These are phyloP conservation scores for Bibio marci DNA, from an alignment of 2,888 invertebrate species.

Conservation along the genomic window DNA sequence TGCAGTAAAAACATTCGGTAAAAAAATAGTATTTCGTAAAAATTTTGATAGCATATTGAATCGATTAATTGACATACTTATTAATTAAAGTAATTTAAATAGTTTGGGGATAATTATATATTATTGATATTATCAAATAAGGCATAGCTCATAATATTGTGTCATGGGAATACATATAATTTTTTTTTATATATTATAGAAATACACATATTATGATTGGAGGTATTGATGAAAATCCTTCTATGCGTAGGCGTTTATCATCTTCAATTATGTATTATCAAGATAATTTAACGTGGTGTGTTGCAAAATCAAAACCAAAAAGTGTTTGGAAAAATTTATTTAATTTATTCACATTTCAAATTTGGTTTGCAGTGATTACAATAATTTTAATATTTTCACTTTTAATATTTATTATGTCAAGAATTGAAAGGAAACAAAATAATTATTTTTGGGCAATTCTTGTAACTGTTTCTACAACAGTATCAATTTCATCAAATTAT, in stretches of 20 bases:
- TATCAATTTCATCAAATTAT: slow-evolving; percentile 1
- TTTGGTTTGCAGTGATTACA: slow-evolving; percentile 12
- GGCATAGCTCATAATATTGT: too few relatives aligned
- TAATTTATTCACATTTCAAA: slow-evolving; percentile 6
- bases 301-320: slow-evolving; percentile 18
- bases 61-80: too few relatives aligned
- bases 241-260: slow-evolving; percentile 19
- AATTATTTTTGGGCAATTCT: slow-evolving; percentile 6
- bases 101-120: too few relatives aligned
- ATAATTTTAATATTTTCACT: slow-evolving; percentile 9
- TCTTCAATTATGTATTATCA: slow-evolving; percentile 24
- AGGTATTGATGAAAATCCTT: slow-evolving; percentile 25
- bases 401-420: background rate
- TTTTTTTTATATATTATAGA: too few relatives aligned
- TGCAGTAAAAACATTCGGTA: too few relatives aligned
- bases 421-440: background rate
- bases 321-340: slow-evolving; percentile 21
- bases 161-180: too few relatives aligned
- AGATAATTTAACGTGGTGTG: slow-evolving; percentile 28
- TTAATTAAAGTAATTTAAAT: too few relatives aligned
- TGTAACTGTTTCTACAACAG: background rate
- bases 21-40: too few relatives aligned
- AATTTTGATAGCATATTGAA: too few relatives aligned
- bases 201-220: slow-evolving; percentile 23
- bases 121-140: too few relatives aligned